Percentiles rank a stretch among this genome's conserved stretches.
These are phyloP conservation scores for Naja naja DNA, from an alignment of 2,113 vertebrate species.

Conservation along the genomic window DNA sequence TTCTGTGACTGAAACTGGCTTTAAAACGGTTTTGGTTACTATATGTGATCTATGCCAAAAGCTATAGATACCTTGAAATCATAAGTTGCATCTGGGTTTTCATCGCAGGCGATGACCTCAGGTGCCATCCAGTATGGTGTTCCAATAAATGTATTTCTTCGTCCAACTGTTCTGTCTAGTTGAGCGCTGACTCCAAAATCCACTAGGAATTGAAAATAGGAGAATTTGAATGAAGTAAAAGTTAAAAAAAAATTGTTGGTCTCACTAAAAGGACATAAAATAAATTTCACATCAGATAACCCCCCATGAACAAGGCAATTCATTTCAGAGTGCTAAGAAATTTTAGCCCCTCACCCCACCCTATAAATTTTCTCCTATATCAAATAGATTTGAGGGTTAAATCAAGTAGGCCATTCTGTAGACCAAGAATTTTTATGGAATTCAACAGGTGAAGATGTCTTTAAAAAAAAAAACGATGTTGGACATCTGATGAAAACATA, in stretches of 20 bases:
- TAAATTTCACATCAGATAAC: not conserved
- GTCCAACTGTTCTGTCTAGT: conserved; percentile 93
- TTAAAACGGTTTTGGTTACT: not conserved
- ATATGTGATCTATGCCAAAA: not conserved
- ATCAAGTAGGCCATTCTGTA: not conserved
- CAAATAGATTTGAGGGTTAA: not conserved
- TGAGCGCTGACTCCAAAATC: conserved; percentile 97
- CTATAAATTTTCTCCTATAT: not conserved
- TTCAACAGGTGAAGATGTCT: not conserved
- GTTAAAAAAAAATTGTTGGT: not conserved
- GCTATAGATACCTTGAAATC: conserved; percentile 88
- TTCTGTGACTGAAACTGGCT: not conserved
- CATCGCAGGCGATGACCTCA: conserved; percentile 95
- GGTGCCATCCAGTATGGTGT: conserved; percentile 99
- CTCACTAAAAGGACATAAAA: not conserved
- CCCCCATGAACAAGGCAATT: not conserved
- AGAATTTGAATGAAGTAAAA: not conserved
- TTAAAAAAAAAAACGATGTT: not conserved
- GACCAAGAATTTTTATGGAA: not conserved
- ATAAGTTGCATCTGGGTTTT: conserved; percentile 97
- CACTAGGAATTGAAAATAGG: conserved; percentile 67
- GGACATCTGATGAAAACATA: not conserved
- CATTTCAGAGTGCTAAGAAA: not conserved
- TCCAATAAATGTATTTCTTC: conserved; percentile 96
- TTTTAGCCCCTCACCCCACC: not conserved